These are phyloP conservation scores for Stenoptilia bipunctidactyla DNA, from an alignment of 2,888 invertebrate species.

Conservation along the genomic window DNA sequence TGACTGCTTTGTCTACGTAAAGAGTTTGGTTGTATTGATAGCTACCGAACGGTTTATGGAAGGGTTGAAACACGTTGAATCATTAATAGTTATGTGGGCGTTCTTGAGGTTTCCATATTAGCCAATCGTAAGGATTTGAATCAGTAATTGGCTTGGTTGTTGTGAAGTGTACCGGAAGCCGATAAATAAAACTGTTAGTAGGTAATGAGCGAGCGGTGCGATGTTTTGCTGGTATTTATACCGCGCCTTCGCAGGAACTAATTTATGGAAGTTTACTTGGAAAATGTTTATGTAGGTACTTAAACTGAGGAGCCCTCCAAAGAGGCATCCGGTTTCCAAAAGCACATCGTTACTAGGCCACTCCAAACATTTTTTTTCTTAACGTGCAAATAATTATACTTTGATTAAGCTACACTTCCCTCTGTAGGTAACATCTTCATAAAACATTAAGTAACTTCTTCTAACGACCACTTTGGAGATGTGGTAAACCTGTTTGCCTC, in stretches of 20 bases:
- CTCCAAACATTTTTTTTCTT: too few species aligned
- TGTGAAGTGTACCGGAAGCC: constrained; percentile 45
- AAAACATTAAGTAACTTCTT: too few species aligned
- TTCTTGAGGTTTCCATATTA: constrained; percentile 4
- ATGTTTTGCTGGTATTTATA: constrained; percentile 63
- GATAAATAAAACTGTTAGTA: constrained; percentile 62
- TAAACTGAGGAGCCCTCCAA: constrained; percentile 35
- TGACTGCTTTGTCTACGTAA: constrained; percentile 37
- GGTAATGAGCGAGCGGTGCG: constrained; percentile 55
- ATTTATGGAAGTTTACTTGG: constrained; percentile 69
- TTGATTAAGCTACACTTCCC: too few species aligned
- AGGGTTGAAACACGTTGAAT: constrained; percentile 17
- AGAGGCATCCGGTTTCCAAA: constrained; percentile 47
- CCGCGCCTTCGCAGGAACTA: constrained; percentile 63
- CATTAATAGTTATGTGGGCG: constrained; percentile 7
- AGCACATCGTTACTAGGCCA: neutral
- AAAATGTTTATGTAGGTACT: constrained; percentile 64
- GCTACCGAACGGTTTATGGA: constrained; percentile 13
- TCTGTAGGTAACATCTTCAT: too few species aligned
- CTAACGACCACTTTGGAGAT: too few species aligned
- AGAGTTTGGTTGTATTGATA: constrained; percentile 24
- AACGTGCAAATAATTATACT: too few species aligned
- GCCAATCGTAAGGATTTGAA: constrained; percentile 8
- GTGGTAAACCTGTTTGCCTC: too few species aligned
- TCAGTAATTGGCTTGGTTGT: constrained; percentile 23